Conservation (phyloP, 1,140 invertebrate genomes). For the Agrypnia vestita region DNA sequence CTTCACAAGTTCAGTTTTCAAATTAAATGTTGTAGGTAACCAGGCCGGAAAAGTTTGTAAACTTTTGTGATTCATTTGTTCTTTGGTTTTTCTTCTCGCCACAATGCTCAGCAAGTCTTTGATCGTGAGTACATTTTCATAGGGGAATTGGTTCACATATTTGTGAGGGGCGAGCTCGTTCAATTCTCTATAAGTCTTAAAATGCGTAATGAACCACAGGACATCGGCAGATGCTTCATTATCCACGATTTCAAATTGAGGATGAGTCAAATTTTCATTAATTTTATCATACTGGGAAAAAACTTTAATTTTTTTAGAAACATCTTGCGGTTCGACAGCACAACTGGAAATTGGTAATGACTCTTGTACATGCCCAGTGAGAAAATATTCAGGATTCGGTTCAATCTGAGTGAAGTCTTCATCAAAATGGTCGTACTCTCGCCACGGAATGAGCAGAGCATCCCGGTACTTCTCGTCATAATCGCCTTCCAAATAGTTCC, state of each 20-base stretch:
- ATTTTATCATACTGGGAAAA: constrained; percentile 85
- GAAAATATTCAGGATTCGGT: constrained; percentile 81
- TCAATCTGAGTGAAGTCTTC: constrained; percentile 78
- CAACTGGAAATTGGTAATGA: constrained; percentile 74
- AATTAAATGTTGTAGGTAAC: constrained; percentile 91
- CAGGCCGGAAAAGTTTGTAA: constrained; percentile 82
- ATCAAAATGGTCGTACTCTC: constrained; percentile 74
- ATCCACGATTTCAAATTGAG: constrained; percentile 83
- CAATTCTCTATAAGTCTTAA: constrained; percentile 83
- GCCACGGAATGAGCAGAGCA: constrained; percentile 86
- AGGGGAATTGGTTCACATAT: constrained; percentile 94
- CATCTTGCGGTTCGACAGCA: constrained; percentile 61
- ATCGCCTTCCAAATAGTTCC: constrained; percentile 85
- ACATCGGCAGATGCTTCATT: constrained; percentile 86
- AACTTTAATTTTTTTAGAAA: constrained; percentile 74
- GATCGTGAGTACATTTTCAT: constrained; percentile 89
- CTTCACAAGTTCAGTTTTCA: constrained; percentile 86
- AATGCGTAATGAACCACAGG: constrained; percentile 86
- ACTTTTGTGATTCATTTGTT: constrained; percentile 66
- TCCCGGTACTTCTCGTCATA: constrained; percentile 72
- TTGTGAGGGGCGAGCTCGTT: constrained; percentile 76
- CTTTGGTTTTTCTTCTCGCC: constrained; percentile 74
- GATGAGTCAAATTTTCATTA: constrained; percentile 80
- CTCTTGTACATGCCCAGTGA: constrained; percentile 80
- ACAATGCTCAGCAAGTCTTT: constrained; percentile 90